These are phyloP conservation scores for Pammene fasciana DNA, from an alignment of 2,888 invertebrate species.

Conservation along the genomic window DNA sequence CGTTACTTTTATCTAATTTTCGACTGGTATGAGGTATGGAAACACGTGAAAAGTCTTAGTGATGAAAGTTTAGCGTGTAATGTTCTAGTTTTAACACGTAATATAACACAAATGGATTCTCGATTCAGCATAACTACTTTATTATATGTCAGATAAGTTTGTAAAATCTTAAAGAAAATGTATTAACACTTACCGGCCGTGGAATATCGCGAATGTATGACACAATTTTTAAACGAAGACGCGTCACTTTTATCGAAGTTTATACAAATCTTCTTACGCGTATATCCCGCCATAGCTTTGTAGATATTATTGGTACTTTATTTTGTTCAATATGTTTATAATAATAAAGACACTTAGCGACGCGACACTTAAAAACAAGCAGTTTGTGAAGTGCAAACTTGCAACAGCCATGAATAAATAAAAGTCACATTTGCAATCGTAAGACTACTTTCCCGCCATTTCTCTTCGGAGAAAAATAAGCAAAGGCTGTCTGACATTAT, in stretches of 20 bases:
- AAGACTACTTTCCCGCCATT: slow-evolving; percentile 18
- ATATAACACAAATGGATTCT: too few relatives aligned
- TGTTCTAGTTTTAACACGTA: too few relatives aligned
- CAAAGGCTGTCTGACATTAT: neutral
- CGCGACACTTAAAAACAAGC: too few relatives aligned
- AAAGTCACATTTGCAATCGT: neutral
- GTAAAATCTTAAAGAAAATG: too few relatives aligned
- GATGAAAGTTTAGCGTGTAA: too few relatives aligned
- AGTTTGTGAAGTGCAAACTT: too few relatives aligned
- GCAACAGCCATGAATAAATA: neutral
- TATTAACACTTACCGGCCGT: slow-evolving; percentile 13
- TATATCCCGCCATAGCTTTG: slow-evolving; percentile 19
- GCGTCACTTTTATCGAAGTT: slow-evolving; percentile 30
- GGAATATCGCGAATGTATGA: slow-evolving; percentile 14
- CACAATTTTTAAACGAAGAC: slow-evolving; percentile 14
- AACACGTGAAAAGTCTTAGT: too few relatives aligned
- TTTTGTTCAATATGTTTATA: neutral
- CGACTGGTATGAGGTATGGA: too few relatives aligned
- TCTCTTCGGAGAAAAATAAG: neutral
- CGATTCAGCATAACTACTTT: too few relatives aligned
- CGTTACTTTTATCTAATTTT: too few relatives aligned
- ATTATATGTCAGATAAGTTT: too few relatives aligned
- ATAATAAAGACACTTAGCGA: too few relatives aligned
- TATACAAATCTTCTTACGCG: slow-evolving; percentile 30
- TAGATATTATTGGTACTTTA: neutral